Evolutionary conservation across 2,888 invertebrate genomes (phyloP).

Genomic region (Isotomurus palustris): DNA sequence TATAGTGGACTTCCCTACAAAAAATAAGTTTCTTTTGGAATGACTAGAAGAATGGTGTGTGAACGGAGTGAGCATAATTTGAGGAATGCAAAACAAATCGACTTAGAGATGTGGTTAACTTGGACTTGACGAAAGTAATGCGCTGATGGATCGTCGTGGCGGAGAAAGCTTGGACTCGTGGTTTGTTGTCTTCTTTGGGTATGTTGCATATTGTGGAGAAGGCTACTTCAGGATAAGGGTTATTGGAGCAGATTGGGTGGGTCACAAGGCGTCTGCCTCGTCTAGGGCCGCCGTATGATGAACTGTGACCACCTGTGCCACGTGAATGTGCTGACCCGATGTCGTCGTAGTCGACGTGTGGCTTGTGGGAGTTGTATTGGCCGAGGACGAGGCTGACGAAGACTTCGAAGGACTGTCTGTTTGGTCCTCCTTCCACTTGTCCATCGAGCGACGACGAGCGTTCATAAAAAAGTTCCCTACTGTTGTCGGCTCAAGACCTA

Average conservation of each 20-base stretch:
- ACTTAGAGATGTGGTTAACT: no score
- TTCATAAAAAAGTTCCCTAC: constrained; percentile 99
- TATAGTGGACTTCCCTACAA: no score
- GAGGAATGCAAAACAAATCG: no score
- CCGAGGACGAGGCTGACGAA: constrained; percentile 22
- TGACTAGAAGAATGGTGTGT: no score
- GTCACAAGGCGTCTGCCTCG: constrained; percentile 30
- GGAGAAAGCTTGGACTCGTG: no score
- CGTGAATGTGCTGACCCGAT: constrained; percentile 27
- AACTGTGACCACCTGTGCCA: constrained; percentile 41
- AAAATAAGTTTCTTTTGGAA: no score
- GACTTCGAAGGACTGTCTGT: constrained; percentile 18
- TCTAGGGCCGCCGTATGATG: constrained; percentile 29
- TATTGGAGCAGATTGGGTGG: constrained; percentile 22
- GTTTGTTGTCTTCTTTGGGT: no score
- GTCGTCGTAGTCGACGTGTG: constrained; percentile 1
- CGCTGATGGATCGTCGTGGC: no score
- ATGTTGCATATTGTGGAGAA: constrained; percentile 19
- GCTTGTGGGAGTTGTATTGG: constrained; percentile 16
- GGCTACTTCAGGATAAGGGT: constrained; percentile 40
- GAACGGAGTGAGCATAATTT: no score
- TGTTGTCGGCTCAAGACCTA: constrained; percentile 94
- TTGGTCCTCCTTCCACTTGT: constrained; percentile 90
- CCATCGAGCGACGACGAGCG: constrained; percentile 94
- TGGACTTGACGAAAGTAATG: no score